Conservation (phyloP, 2,113 vertebrate genomes). For the Nothoprocta pentlandii region DNA sequence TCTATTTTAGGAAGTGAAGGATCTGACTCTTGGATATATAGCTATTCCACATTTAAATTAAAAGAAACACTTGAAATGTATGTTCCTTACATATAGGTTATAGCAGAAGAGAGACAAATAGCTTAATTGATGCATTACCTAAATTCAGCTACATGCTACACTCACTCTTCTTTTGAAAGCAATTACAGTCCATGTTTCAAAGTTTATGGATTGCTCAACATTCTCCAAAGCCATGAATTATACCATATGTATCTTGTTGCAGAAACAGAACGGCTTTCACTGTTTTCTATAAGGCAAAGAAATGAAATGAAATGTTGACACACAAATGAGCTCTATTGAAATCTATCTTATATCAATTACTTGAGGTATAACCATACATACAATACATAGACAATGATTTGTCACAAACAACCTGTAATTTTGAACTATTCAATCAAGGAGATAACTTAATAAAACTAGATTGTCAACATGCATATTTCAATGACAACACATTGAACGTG, state of each 20-base stretch:
- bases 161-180: neutral
- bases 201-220: neutral
- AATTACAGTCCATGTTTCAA: neutral
- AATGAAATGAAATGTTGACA: neutral
- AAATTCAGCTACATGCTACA: neutral
- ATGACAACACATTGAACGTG: neutral
- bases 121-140: slow-evolving; percentile 32
- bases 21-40: neutral
- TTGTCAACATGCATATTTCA: neutral
- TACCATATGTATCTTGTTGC: neutral
- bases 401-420: slow-evolving; percentile 12
- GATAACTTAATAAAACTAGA: neutral
- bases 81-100: neutral
- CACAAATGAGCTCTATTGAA: slow-evolving; percentile 11
- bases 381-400: neutral
- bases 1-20: neutral
- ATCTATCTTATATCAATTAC: slow-evolving; percentile 37
- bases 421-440: neutral
- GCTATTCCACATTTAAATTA: neutral
- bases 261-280: slow-evolving; percentile 27
- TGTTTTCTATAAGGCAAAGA: neutral
- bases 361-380: neutral
- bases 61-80: neutral
- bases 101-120: neutral
- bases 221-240: slow-evolving; percentile 5